Evolutionary conservation across 2,888 invertebrate genomes (phyloP), one percentile per base, ranked within the genome.

Genomic region (Diarsia brunnea): DNA sequence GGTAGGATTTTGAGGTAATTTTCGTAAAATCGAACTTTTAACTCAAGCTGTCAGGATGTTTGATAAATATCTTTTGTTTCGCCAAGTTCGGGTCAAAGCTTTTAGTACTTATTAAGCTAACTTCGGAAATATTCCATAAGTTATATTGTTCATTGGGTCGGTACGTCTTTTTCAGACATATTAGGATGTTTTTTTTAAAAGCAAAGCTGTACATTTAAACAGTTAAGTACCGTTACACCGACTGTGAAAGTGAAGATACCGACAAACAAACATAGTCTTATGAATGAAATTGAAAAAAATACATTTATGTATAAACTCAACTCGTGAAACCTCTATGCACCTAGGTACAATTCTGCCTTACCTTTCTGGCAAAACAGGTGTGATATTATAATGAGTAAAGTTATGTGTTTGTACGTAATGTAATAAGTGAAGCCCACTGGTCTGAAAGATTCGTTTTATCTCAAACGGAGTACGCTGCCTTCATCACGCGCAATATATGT

Each of bases 21-120:
- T 24, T 24, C 49, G 70, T 70, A 38, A 51, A 24, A 49, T 73
- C 4, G 27, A 75, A 74, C 38, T 64, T 64, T 12, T 14, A 75
- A 58, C 75, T 74, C 11, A 11, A 45, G 21, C 11, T 64, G 64
- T 64, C 76, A 24, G 38, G 27, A 47, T 49, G 10, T 76, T 67
- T 70, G 63, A 76, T 77, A 64, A 64, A 77, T 77, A 64, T 64
- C 77, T 77, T 76, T 77, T 77, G 64, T 77, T 77, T 76, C 5
- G n/a, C 24, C 55, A 31, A 43, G 31, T 24, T 27, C 7, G n/a
- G 49, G 55, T 43, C 43, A 49, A 64, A 49, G 49, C 64, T 61
- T 49, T 70, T 74, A 70, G 64, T 64, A 21, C 16, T 31, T 49
- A 63, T 51, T 12, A 64, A 58, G 31, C 64, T 2, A 64, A 45